A percentile compares a stretch with the other conserved stretches of the same genome.
Conservation (phyloP, 37 sponge, comb jelly and placozoan species). For the Dysidea cf. avara region DNA sequence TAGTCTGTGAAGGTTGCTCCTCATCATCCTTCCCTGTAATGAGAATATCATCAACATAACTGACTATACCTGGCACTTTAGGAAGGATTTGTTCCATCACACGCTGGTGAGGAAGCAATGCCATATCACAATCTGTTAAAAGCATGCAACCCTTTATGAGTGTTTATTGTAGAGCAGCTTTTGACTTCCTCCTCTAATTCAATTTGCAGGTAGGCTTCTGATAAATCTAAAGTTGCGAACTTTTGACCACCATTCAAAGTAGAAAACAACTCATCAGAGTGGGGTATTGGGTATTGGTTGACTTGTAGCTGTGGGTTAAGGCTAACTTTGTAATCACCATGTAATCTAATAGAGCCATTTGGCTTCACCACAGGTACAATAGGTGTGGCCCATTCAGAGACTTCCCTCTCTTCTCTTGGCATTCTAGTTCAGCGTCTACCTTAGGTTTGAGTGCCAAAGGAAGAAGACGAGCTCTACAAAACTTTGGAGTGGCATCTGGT, state of each 20-base stretch:
- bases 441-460: conserved; percentile 1
- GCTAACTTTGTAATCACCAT: conserved; percentile 22
- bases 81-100: conserved; percentile 9
- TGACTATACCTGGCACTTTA: not conserved
- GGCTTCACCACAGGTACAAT: conserved; percentile 12
- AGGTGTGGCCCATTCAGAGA: conserved; percentile 3
- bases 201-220: not conserved
- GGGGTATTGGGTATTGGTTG: not conserved
- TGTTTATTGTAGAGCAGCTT: too few species aligned
- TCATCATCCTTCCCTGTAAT: too few species aligned
- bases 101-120: not conserved
- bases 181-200: too few species aligned
- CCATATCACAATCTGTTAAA: too few species aligned
- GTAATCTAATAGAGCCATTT: not conserved
- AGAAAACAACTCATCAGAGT: not conserved
- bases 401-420: conserved; percentile 1
- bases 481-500: conserved; percentile 2
- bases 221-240: not conserved
- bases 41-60: not conserved
- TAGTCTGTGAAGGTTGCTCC: too few species aligned
- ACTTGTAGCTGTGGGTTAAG: not conserved
- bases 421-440: not conserved
- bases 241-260: not conserved
- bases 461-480: not conserved
- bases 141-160: too few species aligned